phyloP scores from a whole-genome alignment of 2,113 vertebrate species.

The Saguinus midas region DNA sequence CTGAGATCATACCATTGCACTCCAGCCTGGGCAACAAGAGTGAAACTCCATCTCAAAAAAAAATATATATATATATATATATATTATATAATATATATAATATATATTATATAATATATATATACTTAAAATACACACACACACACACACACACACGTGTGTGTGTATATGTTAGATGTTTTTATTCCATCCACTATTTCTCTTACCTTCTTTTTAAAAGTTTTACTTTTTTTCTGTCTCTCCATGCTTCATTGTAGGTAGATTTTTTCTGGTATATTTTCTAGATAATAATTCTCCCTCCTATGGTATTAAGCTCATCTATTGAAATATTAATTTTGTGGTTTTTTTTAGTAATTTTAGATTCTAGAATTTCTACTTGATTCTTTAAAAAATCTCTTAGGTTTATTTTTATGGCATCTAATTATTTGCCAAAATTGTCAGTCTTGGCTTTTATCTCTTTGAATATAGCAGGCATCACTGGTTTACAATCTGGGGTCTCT shows the following conservation, averaged over 20 bases:
- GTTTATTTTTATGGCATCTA: neutral
- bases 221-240: neutral
- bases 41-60: too few relatives aligned
- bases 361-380: conserved; percentile 3
- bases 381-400: neutral
- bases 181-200: neutral
- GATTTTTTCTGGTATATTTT: neutral
- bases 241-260: neutral
- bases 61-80: too few relatives aligned
- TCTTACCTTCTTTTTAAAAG: neutral
- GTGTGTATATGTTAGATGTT: neutral
- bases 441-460: neutral
- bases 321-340: neutral
- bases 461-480: neutral
- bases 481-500: neutral
- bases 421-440: neutral
- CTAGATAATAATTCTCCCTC: neutral
- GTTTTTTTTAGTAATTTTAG: neutral
- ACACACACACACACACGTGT: too few relatives aligned
- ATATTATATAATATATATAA: too few relatives aligned
- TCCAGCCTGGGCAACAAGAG: too few relatives aligned
- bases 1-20: too few relatives aligned
- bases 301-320: neutral
- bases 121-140: too few relatives aligned
- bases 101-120: too few relatives aligned